A percentile compares a stretch with the other conserved stretches of the same genome.
Evolutionary conservation across 2,113 vertebrate species (phyloP).

Genomic region (Oophaga pumilio): DNA sequence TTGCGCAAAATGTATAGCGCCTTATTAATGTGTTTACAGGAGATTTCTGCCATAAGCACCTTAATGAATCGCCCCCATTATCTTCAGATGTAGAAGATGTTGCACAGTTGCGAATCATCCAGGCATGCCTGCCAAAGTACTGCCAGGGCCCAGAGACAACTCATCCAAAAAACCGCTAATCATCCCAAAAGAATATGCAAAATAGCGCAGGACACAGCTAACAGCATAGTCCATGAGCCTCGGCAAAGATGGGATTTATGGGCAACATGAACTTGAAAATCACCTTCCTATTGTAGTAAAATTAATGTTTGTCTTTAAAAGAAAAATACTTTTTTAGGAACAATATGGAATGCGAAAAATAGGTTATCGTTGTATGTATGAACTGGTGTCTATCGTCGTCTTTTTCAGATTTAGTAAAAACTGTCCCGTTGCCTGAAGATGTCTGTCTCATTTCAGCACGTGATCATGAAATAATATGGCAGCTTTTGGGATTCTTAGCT

Average conservation of each 20-base stretch:
- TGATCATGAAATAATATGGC: constrained; percentile 77
- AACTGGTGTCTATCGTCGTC: neutral
- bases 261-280: too few species aligned
- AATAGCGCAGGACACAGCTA: neutral
- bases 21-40: too few species aligned
- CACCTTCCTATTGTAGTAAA: too few species aligned
- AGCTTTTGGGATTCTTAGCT: constrained; percentile 78
- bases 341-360: too few species aligned
- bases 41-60: too few species aligned
- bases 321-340: too few species aligned
- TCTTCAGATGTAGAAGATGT: neutral
- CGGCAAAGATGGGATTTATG: neutral
- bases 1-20: too few species aligned
- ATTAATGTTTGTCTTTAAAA: too few species aligned
- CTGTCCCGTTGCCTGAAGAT: constrained; percentile 66
- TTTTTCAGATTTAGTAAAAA: constrained; percentile 65
- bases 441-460: constrained; percentile 69
- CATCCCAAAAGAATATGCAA: neutral
- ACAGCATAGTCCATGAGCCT: neutral
- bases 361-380: neutral
- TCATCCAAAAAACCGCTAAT: neutral
- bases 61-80: neutral
- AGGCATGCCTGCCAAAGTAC: neutral
- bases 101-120: neutral
- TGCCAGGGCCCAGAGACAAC: neutral